Percentiles rank a stretch among this genome's conserved stretches.
phyloP scores from a whole-genome alignment of 2,888 invertebrate genomes.

The Perdita meconis region DNA sequence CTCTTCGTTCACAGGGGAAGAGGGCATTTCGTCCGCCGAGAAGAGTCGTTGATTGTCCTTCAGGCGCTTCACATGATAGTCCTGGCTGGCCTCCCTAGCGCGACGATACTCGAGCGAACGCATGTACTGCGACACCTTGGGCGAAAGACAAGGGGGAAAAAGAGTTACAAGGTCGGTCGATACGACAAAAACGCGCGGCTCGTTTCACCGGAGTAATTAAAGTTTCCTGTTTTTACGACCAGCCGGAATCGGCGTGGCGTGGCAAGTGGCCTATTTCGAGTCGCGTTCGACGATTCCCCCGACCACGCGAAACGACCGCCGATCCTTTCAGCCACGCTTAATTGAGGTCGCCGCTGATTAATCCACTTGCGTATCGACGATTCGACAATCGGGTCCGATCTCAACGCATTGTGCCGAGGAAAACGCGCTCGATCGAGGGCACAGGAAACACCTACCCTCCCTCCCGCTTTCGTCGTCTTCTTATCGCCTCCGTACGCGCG shows the following conservation, averaged over 20 bases:
- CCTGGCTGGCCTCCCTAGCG: slow-evolving; percentile 61
- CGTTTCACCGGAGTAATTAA: slow-evolving; percentile 67
- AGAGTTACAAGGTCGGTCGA: slow-evolving; percentile 64
- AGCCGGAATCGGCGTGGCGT: slow-evolving; percentile 60
- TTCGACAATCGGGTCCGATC: slow-evolving; percentile 25
- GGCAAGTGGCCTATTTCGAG: slow-evolving; percentile 59
- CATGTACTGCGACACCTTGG: slow-evolving; percentile 72
- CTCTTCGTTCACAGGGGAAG: neutral
- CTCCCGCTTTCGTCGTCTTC: neutral
- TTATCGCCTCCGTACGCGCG: neutral
- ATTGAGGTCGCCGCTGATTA: slow-evolving; percentile 43
- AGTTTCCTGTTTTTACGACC: slow-evolving; percentile 66
- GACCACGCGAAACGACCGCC: slow-evolving; percentile 9
- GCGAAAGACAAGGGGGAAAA: slow-evolving; percentile 45
- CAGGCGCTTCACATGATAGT: slow-evolving; percentile 63
- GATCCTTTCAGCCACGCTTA: slow-evolving; percentile 40
- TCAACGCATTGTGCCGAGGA: neutral
- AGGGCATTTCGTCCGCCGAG: neutral
- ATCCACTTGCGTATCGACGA: slow-evolving; percentile 17
- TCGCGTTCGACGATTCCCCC: slow-evolving; percentile 10
- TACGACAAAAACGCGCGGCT: slow-evolving; percentile 56
- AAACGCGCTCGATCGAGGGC: neutral
- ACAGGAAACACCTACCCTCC: slow-evolving; percentile 19
- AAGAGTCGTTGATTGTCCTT: slow-evolving; percentile 57
- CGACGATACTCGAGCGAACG: slow-evolving; percentile 69